Base-by-base conservation (phyloP, 2,797 vertebrate species). In the Myiotriccus ornatus region DNA sequence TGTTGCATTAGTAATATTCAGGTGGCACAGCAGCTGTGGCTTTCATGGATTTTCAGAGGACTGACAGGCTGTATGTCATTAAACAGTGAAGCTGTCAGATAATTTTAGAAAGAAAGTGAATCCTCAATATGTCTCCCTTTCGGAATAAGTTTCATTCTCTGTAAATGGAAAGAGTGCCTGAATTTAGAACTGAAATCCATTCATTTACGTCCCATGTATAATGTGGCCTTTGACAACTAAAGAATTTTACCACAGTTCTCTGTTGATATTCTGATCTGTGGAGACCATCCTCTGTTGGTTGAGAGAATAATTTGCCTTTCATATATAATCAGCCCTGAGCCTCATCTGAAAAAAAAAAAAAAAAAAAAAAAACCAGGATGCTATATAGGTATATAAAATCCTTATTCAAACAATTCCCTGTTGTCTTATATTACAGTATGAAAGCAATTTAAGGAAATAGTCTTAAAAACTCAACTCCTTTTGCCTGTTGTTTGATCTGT, bases 121-220 rank as follows among this genome's bases (percentile, higher is more conserved):
- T 91, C 62, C 69, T 80, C 16, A 0, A 23, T 64, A 19, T 69
- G 70, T 95, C 77, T 83, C 47, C 65, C 59, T 91, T 92, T 82
- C 67, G 60, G 64, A 95, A 41, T 64, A 89, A 90, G 53, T 92
- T 97, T 96, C 88, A 97, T 97, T 96, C 96, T 97, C 95, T 94
- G 77, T 88, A 89, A 96, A 93, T 94, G 68, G 73, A 78, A 97
- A 96, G 87, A 90, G 64, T 85, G 79, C 90, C 95, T 84, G 90
- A 95, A 94, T 96, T 96, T 95, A 96, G 95, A 97, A 96, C 20
- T 22, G 89, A 97, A 96, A 91, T 94, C 86, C 79, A 82, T 95
- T 93, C 32, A 94, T 97, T 95, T 93, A 60, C 56, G 90, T 70
- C 44, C 80, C 63, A 46, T 93, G 49, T 77, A 69, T 92, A 96